These are phyloP conservation scores for Hofmannophila pseudospretella DNA, from an alignment of 2,888 invertebrate species.

Conservation along the genomic window DNA sequence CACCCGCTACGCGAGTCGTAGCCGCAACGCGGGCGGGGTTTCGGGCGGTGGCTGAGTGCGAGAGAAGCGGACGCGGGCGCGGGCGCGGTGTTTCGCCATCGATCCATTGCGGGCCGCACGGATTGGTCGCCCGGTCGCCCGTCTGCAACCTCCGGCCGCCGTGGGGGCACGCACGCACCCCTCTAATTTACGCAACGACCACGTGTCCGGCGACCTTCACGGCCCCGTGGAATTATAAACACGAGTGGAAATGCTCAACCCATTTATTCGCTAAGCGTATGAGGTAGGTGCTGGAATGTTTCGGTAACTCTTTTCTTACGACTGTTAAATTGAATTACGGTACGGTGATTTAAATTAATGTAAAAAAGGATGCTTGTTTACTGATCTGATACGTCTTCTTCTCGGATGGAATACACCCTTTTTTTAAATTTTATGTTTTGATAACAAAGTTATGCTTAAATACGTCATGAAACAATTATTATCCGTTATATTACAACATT, in stretches of 20 bases:
- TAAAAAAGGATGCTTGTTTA: too few relatives aligned
- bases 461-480: too few relatives aligned
- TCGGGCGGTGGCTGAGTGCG: slow-evolving; percentile 22
- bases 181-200: slow-evolving; percentile 43
- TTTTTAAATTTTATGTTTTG: too few relatives aligned
- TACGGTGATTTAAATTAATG: too few relatives aligned
- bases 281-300: too few relatives aligned
- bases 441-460: too few relatives aligned
- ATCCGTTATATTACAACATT: too few relatives aligned
- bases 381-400: too few relatives aligned
- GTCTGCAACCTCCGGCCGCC: slow-evolving; percentile 27
- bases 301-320: too few relatives aligned
- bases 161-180: slow-evolving; percentile 9
- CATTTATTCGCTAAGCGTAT: too few relatives aligned
- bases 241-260: background rate
- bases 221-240: slow-evolving; percentile 29
- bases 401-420: too few relatives aligned
- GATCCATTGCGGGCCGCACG: slow-evolving; percentile 35
- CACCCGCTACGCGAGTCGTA: slow-evolving; percentile 15
- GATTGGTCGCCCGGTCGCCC: slow-evolving; percentile 25
- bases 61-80: slow-evolving; percentile 9
- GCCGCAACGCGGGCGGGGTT: slow-evolving; percentile 25
- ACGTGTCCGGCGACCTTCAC: slow-evolving; percentile 54
- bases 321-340: too few relatives aligned
- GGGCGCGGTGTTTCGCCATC: slow-evolving; percentile 21